Evolutionary conservation across 1,140 invertebrate species (phyloP), one percentile per base, ranked within the genome.

Genomic region (Centruroides sculpturatus): DNA sequence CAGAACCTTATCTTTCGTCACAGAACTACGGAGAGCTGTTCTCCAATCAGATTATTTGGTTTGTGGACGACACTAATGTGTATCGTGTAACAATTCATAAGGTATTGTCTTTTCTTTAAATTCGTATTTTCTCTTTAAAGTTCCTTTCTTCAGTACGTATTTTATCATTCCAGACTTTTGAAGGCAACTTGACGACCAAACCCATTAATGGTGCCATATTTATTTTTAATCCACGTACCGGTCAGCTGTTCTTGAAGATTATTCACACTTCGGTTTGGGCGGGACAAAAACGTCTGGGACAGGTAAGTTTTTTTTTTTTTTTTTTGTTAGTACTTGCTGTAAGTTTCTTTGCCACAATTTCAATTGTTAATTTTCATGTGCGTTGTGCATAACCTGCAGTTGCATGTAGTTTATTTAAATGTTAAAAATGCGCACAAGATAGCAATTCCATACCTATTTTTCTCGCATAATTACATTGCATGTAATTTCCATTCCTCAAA

Each of bases 261-360:
- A 99, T 99, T 78, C 97, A 99, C 73, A 99, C 96, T 0, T 97
- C 92, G 47, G 97, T 99, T 36, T 99, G 97, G 97, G 95, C 96
- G 11, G 97, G 97, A 54, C 81, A 82, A 69, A 82, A 82, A 72
- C 81, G 81, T 79, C 71, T 82, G 5, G 79, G 78, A 60, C 79
- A 79, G 41, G 41, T 41, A 41, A 41, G 3, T 41, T 73, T 8
- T 41, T 41, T 41, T n/a, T n/a, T n/a, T n/a, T 41, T 73, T 8
- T 41, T 23, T 23, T 23, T 23, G 23, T 23, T 2, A 23, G 23
- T 2, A 23, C 23, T 23, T 1, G 23, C 23, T 23, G 23, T 23
- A 23, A 23, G 23, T 23, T 23, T 23, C 2, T 23, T 23, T 23
- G 23, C 23, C 23, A 23, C 23, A 23, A 23, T 23, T 23, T 2